Conservation (phyloP, 2,113 vertebrate species). For the Paracyprichromis sp. region DNA sequence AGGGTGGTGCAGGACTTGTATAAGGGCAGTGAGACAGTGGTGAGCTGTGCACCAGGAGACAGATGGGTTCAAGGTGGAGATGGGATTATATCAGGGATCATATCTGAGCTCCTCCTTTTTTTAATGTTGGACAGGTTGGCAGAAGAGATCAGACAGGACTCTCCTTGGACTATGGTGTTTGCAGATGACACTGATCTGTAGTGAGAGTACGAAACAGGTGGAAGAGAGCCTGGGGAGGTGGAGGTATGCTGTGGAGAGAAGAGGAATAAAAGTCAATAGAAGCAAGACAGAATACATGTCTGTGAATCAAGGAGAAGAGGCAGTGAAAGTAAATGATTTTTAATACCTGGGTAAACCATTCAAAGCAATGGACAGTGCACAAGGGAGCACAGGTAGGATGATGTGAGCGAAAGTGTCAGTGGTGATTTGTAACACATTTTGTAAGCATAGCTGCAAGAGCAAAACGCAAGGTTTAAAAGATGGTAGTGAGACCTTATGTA, state of each 20-base stretch:
- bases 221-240: neutral
- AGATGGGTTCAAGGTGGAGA: neutral
- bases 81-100: neutral
- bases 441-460: neutral
- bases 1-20: neutral
- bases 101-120: neutral
- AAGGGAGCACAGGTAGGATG: neutral
- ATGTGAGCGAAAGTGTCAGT: neutral
- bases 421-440: neutral
- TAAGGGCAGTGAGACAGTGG: neutral
- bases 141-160: neutral
- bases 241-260: neutral
- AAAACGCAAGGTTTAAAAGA: neutral
- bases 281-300: neutral
- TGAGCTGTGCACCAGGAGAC: neutral
- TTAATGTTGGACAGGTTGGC: neutral
- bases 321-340: neutral
- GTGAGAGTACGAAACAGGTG: neutral
- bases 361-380: neutral
- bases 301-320: neutral
- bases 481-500: neutral
- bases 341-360: neutral
- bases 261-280: neutral
- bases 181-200: neutral
- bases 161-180: neutral